Evolutionary conservation across 2,113 vertebrate genomes (phyloP).

Genomic region (Cacatua alba): DNA sequence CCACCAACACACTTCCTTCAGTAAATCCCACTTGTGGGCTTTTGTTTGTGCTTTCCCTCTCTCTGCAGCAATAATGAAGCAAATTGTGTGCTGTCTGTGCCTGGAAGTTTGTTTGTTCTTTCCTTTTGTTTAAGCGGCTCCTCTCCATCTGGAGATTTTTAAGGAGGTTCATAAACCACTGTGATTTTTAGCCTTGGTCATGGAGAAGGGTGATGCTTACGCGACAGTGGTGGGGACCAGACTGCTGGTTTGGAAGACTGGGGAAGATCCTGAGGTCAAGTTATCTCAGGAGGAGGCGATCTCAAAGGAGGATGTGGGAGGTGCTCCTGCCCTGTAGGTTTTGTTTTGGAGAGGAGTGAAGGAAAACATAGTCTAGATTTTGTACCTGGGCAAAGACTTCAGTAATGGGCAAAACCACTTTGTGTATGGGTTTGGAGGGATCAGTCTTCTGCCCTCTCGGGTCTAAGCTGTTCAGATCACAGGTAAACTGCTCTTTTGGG

Average conservation of each 20-base stretch:
- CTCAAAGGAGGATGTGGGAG: fast-evolving
- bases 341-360: fast-evolving
- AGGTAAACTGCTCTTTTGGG: neutral
- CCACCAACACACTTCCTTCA: neutral
- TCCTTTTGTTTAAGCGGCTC: neutral
- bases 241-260: neutral
- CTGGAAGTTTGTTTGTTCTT: neutral
- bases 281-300: neutral
- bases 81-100: neutral
- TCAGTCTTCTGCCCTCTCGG: neutral
- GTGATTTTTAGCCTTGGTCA: neutral
- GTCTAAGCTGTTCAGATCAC: neutral
- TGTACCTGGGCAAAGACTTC: neutral
- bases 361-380: neutral
- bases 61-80: neutral
- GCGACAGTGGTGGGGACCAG: neutral
- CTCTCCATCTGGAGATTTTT: neutral
- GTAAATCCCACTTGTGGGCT: neutral
- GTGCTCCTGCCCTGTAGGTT: neutral
- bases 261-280: neutral
- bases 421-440: neutral
- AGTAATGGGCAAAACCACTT: neutral
- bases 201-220: neutral
- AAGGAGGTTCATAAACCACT: neutral
- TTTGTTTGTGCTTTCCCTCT: slow-evolving; percentile 24